Conservation (phyloP, 2,888 invertebrate species). For the Drosophila ezoana region DNA sequence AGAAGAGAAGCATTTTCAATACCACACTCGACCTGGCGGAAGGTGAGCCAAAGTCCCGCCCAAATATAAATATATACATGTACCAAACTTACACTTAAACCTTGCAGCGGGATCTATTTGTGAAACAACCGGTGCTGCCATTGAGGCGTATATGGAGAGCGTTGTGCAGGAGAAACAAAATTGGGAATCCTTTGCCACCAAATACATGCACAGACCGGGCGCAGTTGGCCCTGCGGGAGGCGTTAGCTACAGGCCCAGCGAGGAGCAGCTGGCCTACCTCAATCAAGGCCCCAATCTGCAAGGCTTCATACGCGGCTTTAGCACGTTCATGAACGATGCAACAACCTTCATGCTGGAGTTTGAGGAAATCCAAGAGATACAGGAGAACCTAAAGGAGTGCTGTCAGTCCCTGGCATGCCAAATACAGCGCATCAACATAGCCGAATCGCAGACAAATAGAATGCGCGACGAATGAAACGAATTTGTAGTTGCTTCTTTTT, state of each 20-base stretch:
- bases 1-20: slow-evolving; percentile 26
- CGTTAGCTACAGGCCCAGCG: slow-evolving; percentile 42
- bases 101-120: slow-evolving; percentile 4
- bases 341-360: slow-evolving; percentile 63
- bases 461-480: neutral
- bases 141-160: slow-evolving; percentile 44
- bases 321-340: slow-evolving; percentile 67
- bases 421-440: slow-evolving; percentile 29
- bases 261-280: slow-evolving; percentile 72
- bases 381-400: slow-evolving; percentile 54
- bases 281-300: slow-evolving; percentile 65
- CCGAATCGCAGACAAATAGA: slow-evolving; percentile 39
- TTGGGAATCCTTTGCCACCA: slow-evolving; percentile 55
- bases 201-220: slow-evolving; percentile 16
- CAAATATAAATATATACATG: neutral
- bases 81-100: no score
- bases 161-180: slow-evolving; percentile 61
- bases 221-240: neutral
- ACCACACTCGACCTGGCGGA: slow-evolving; percentile 17
- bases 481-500: slow-evolving; percentile 1
- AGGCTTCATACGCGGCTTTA: slow-evolving; percentile 66
- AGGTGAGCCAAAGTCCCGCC: neutral
- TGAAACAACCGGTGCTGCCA: neutral
- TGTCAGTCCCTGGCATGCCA: slow-evolving; percentile 43
- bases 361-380: slow-evolving; percentile 56